Percentiles rank a stretch among this genome's conserved stretches.
Evolutionary conservation across 2,888 invertebrate species (phyloP).

Genomic region (Tenthredo mesomela): DNA sequence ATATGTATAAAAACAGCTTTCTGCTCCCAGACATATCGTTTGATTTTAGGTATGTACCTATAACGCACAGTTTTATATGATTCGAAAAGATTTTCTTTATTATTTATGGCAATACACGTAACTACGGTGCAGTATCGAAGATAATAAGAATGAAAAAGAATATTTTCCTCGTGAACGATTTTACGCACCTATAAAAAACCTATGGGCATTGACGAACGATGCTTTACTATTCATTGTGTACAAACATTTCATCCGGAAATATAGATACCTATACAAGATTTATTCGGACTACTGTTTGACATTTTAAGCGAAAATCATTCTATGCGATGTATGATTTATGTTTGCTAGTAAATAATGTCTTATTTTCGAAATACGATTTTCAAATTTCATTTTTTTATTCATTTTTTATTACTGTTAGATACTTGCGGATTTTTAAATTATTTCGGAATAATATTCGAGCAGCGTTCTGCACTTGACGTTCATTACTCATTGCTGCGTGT

Average conservation of each 20-base stretch:
- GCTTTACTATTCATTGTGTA: not conserved
- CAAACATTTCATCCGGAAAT: not conserved
- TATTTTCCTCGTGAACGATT: not conserved
- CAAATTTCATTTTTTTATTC: not conserved
- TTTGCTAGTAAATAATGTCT: not conserved
- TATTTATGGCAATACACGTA: not conserved
- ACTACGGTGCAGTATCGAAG: not conserved
- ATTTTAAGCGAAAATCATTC: not conserved
- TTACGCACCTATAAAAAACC: not conserved
- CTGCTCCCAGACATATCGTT: not conserved
- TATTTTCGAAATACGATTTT: not conserved
- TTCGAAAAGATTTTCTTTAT: not conserved
- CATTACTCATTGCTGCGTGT: not conserved
- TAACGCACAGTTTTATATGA: not conserved
- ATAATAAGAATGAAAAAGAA: not conserved
- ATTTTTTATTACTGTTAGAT: not conserved
- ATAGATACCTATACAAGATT: not conserved
- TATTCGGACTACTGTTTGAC: not conserved
- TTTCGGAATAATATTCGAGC: not conserved
- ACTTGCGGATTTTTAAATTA: not conserved
- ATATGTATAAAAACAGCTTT: not conserved
- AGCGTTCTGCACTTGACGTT: slow-evolving; percentile 1
- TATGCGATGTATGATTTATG: not conserved
- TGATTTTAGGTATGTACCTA: not conserved
- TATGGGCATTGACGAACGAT: not conserved